Conservation (phyloP, 2,113 vertebrate species). For the Gnathonemus longibarbis region DNA sequence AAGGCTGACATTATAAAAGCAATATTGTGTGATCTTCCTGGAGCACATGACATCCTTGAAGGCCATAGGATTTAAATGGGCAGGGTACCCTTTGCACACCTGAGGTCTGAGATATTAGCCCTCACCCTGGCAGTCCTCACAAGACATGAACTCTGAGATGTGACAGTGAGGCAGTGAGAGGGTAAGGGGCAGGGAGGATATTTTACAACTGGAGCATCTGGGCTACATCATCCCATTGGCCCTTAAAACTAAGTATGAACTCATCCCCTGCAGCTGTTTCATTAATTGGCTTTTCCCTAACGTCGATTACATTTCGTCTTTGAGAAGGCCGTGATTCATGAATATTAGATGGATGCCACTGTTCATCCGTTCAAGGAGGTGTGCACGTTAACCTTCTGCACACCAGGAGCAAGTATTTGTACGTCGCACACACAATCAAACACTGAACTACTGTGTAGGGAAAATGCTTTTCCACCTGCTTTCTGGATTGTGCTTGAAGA, state of each 20-base stretch:
- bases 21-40: slow-evolving; percentile 39
- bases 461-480: neutral
- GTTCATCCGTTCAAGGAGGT: neutral
- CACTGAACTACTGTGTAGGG: neutral
- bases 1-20: slow-evolving; percentile 48
- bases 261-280: slow-evolving; percentile 42
- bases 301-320: slow-evolving; percentile 44
- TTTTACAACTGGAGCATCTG: slow-evolving; percentile 42
- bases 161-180: neutral
- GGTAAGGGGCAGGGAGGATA: slow-evolving; percentile 42
- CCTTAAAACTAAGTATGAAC: slow-evolving; percentile 28
- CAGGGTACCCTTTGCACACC: neutral
- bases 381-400: slow-evolving; percentile 2
- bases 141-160: neutral
- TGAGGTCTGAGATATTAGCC: neutral
- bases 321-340: slow-evolving; percentile 21
- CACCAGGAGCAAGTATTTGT: neutral
- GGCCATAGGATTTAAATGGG: neutral
- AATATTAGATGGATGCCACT: slow-evolving; percentile 44
- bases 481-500: neutral
- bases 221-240: slow-evolving; percentile 34
- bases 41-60: slow-evolving; percentile 29
- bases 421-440: neutral
- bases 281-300: slow-evolving; percentile 43
- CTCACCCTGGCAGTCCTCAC: neutral